These are phyloP conservation scores for Eclectus roratus DNA, from an alignment of 2,113 vertebrate genomes.

Conservation along the genomic window DNA sequence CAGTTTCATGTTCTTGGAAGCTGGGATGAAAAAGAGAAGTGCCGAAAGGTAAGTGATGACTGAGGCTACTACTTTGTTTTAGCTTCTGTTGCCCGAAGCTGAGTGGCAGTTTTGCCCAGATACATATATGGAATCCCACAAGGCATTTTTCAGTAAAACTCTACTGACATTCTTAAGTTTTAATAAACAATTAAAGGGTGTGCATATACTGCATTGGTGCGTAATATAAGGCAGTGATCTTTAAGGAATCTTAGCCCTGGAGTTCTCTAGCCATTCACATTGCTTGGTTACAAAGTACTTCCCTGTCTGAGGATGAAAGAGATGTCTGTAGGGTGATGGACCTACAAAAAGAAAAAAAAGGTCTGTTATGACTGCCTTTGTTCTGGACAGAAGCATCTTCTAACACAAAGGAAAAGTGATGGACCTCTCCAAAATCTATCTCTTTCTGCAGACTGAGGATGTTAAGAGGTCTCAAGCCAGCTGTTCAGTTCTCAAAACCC, in stretches of 20 bases:
- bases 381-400: background rate
- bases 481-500: background rate
- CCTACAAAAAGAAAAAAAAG: accelerated
- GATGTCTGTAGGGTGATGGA: background rate
- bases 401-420: background rate
- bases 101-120: background rate
- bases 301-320: background rate
- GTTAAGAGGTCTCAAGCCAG: background rate
- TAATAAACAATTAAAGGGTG: background rate
- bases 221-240: background rate
- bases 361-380: background rate
- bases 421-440: background rate
- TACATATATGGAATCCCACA: background rate
- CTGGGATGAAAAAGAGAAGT: background rate
- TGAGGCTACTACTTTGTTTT: background rate
- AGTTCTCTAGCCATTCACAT: background rate
- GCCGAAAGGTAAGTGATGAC: background rate
- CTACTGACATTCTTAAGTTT: background rate
- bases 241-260: background rate
- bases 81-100: background rate
- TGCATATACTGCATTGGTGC: background rate
- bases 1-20: background rate
- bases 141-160: background rate
- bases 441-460: background rate
- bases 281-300: background rate